Percentiles rank a stretch among this genome's conserved stretches.
Conservation (phyloP, 2,888 invertebrate genomes). For the Ametastegia equiseti region DNA sequence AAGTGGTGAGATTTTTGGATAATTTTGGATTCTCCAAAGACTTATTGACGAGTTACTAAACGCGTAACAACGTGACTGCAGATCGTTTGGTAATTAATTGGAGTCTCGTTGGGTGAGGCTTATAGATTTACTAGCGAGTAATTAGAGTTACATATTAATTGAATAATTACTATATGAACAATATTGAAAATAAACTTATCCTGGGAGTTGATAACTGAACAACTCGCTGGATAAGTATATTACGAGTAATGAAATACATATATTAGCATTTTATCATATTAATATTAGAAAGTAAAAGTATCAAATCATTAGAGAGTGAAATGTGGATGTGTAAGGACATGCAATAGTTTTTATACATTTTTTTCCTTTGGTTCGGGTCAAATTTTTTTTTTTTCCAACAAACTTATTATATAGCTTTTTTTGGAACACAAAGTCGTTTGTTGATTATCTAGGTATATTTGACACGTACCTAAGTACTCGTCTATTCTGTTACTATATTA, state of each 20-base stretch:
- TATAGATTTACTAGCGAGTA: conserved; percentile 50
- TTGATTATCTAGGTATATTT: conserved; percentile 46
- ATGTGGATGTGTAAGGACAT: conserved; percentile 56
- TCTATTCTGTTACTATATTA: conserved; percentile 55
- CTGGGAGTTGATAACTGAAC: conserved; percentile 25
- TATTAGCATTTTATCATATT: conserved; percentile 58
- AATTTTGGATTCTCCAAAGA: not conserved
- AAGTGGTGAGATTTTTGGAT: not conserved
- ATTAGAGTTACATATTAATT: conserved; percentile 55
- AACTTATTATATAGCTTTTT: conserved; percentile 51
- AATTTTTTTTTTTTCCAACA: conserved; percentile 46
- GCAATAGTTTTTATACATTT: conserved; percentile 60
- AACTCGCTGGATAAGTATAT: conserved; percentile 22
- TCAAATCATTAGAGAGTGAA: conserved; percentile 56
- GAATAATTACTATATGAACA: conserved; percentile 51
- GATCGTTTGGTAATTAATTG: conserved; percentile 39
- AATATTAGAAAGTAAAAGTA: conserved; percentile 52
- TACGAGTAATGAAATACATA: conserved; percentile 54
- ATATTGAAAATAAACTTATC: conserved; percentile 55
- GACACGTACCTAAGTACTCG: conserved; percentile 54
- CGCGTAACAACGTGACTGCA: not conserved
- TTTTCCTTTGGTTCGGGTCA: conserved; percentile 56
- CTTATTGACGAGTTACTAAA: not conserved
- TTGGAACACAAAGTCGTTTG: conserved; percentile 48
- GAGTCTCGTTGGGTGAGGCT: conserved; percentile 64